A percentile compares a stretch with the other conserved stretches of the same genome.
Conservation (phyloP, 2,797 vertebrate genomes). For the Sebastes taczanowskii region DNA sequence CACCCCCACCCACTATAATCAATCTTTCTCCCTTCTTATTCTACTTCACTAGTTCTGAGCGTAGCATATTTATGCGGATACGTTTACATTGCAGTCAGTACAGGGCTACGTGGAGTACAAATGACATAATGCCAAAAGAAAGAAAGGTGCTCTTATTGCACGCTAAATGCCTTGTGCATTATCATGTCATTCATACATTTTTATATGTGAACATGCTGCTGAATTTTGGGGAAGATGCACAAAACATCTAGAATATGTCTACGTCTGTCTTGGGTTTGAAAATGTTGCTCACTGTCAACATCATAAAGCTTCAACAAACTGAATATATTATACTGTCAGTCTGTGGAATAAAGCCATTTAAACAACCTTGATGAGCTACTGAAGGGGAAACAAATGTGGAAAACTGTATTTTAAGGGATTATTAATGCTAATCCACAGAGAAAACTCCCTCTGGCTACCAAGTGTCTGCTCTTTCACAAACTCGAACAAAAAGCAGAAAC, state of each 20-base stretch:
- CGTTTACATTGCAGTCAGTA: too few species aligned
- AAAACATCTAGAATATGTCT: background rate
- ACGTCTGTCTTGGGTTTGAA: background rate
- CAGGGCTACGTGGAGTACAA: too few species aligned
- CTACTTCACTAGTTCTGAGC: too few species aligned
- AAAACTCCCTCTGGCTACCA: background rate
- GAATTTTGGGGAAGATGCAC: background rate
- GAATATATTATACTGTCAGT: background rate
- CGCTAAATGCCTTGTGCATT: too few species aligned
- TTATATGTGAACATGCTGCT: accelerated
- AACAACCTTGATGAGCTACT: background rate
- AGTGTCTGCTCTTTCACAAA: slow-evolving; percentile 9
- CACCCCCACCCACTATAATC: too few species aligned
- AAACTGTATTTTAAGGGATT: slow-evolving; percentile 9
- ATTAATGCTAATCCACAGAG: slow-evolving; percentile 6
- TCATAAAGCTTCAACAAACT: background rate
- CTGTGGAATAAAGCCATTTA: background rate
- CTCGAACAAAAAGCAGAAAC: slow-evolving; percentile 24
- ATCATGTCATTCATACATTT: accelerated
- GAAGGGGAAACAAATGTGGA: background rate
- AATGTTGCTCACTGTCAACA: background rate
- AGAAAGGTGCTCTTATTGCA: too few species aligned
- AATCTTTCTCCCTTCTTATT: too few species aligned
- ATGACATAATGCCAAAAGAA: too few species aligned
- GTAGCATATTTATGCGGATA: too few species aligned